phyloP scores from a whole-genome alignment of 1,140 invertebrate species.

The Helicorthomorpha holstii region DNA sequence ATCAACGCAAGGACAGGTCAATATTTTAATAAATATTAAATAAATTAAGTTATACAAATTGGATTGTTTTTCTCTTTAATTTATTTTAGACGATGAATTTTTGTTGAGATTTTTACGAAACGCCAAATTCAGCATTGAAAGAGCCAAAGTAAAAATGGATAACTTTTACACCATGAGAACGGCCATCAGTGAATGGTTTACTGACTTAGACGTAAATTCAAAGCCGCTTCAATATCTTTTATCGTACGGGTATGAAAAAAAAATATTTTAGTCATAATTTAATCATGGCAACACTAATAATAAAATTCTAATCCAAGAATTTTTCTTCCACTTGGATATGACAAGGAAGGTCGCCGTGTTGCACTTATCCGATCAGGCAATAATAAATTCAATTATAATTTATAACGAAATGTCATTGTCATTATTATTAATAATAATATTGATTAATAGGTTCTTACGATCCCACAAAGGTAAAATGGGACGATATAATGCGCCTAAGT shows the following conservation, averaged over 20 bases:
- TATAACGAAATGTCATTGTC: background rate
- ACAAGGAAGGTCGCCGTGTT: background rate
- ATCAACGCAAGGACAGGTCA: constrained; percentile 48
- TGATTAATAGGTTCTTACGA: background rate
- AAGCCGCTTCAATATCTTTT: background rate
- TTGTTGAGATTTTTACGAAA: background rate
- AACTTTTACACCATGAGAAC: background rate
- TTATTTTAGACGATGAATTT: background rate
- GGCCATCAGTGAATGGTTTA: background rate
- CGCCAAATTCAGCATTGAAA: background rate
- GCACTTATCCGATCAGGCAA: background rate
- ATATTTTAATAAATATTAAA: background rate
- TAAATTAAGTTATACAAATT: background rate
- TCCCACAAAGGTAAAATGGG: background rate
- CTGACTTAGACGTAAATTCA: background rate
- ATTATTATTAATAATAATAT: background rate
- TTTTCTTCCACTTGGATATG: background rate
- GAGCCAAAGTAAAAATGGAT: background rate
- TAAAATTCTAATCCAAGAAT: background rate
- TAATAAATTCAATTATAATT: background rate
- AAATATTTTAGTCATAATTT: background rate
- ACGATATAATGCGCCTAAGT: background rate
- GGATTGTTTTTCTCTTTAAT: background rate
- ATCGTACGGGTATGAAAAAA: background rate
- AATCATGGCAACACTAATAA: background rate